Percentiles rank a stretch among this genome's conserved stretches.
phyloP scores from a whole-genome alignment of 2,113 vertebrate genomes.

The Pituophis catenifer region DNA sequence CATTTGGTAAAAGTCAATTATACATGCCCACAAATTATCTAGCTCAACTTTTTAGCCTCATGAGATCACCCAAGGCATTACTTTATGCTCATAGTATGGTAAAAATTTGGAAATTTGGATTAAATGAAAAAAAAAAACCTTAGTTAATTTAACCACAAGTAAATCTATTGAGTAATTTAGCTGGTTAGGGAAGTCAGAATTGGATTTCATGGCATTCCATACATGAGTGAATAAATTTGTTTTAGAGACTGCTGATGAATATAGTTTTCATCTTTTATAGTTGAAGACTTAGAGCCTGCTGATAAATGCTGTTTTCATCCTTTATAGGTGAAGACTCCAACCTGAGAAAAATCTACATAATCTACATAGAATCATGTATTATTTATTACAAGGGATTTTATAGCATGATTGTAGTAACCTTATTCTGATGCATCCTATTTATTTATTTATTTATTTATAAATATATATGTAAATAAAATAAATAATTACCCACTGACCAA shows the following conservation, averaged over 20 bases:
- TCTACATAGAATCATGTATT: neutral
- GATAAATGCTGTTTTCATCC: neutral
- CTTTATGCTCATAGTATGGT: neutral
- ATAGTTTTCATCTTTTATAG: neutral
- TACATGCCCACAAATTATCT: neutral
- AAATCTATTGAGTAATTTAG: neutral
- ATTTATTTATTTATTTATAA: no score
- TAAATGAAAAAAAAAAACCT: neutral
- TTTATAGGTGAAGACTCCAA: neutral
- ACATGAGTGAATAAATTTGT: neutral
- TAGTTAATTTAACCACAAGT: neutral
- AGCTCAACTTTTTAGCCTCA: neutral
- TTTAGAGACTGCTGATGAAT: neutral
- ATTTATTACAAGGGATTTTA: neutral
- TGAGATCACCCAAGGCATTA: neutral
- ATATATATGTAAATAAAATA: no score
- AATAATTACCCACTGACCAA: neutral
- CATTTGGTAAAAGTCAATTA: neutral
- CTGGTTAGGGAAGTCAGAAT: neutral
- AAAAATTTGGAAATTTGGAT: neutral
- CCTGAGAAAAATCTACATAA: neutral
- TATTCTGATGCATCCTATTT: neutral
- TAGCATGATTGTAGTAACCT: neutral
- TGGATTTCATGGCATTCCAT: neutral
- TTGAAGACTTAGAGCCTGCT: neutral